phyloP scores from a whole-genome alignment of 2,888 invertebrate species.

The Zaprionus bogoriensis region DNA sequence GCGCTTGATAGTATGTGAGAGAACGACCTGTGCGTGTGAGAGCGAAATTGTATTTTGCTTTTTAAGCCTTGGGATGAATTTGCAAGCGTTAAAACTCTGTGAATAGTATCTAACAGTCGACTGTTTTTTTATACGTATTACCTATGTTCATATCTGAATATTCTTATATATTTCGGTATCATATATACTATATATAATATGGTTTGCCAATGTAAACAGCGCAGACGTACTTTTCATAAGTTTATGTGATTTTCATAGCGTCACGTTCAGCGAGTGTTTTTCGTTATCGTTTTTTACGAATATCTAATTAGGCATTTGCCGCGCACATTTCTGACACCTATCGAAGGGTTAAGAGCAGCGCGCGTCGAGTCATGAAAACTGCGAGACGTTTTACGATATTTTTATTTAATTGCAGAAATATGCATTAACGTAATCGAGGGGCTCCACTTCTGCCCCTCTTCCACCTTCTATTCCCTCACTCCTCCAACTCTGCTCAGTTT shows the following conservation, averaged over 20 bases:
- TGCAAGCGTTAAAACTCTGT: too few relatives aligned
- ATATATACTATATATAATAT: too few relatives aligned
- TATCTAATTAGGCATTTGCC: slow-evolving; percentile 66
- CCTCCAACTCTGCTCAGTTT: slow-evolving; percentile 23
- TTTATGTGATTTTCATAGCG: slow-evolving; percentile 47
- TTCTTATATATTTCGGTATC: too few relatives aligned
- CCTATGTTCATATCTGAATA: too few relatives aligned
- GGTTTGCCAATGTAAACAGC: too few relatives aligned
- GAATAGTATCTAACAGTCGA: too few relatives aligned
- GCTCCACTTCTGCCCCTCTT: background rate
- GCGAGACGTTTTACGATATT: slow-evolving; percentile 64
- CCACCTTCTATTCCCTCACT: background rate
- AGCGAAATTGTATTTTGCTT: too few relatives aligned
- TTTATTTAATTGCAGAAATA: slow-evolving; percentile 70
- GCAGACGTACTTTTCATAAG: slow-evolving; percentile 43
- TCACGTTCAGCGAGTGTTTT: slow-evolving; percentile 51
- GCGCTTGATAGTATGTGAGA: too few relatives aligned
- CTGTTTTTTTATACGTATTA: too few relatives aligned
- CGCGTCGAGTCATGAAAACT: slow-evolving; percentile 44
- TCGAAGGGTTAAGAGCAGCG: slow-evolving; percentile 42
- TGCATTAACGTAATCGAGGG: slow-evolving; percentile 45
- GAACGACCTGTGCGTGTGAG: too few relatives aligned
- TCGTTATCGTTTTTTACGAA: slow-evolving; percentile 57
- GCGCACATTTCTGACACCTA: slow-evolving; percentile 69
- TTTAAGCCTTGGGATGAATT: too few relatives aligned